These are phyloP conservation scores for Sylvietta virens DNA, from an alignment of 2,113 vertebrate species.

Conservation along the genomic window DNA sequence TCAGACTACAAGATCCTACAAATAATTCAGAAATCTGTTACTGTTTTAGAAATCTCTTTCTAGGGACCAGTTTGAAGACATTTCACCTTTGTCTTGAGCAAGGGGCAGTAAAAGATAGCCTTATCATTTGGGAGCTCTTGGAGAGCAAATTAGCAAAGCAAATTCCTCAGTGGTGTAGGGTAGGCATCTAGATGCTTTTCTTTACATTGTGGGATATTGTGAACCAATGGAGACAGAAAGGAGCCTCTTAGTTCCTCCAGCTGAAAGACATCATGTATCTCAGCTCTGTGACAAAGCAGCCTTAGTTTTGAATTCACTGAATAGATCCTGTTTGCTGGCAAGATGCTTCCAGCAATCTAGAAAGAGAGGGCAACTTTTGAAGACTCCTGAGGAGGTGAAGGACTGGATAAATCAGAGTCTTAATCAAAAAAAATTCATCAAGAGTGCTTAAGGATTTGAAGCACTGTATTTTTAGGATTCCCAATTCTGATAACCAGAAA, in stretches of 20 bases:
- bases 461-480: not conserved
- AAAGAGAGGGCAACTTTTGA: not conserved
- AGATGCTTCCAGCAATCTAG: not conserved
- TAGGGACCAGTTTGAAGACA: not conserved
- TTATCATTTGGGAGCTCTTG: not conserved
- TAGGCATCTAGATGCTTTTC: not conserved
- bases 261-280: not conserved
- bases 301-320: not conserved
- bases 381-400: not conserved
- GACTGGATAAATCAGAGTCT: not conserved
- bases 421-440: not conserved
- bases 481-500: not conserved
- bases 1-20: not conserved
- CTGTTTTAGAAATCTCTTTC: not conserved
- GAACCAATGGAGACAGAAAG: not conserved
- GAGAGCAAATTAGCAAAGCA: not conserved
- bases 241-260: not conserved
- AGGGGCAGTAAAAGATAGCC: not conserved
- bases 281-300: not conserved
- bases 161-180: not conserved
- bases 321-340: not conserved
- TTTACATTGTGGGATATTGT: not conserved
- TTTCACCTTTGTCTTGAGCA: not conserved
- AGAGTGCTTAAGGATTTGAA: not conserved
- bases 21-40: not conserved